Evolutionary conservation across 2,797 vertebrate species (phyloP), one percentile per base, ranked within the genome.

Genomic region (Tragopan temminckii): DNA sequence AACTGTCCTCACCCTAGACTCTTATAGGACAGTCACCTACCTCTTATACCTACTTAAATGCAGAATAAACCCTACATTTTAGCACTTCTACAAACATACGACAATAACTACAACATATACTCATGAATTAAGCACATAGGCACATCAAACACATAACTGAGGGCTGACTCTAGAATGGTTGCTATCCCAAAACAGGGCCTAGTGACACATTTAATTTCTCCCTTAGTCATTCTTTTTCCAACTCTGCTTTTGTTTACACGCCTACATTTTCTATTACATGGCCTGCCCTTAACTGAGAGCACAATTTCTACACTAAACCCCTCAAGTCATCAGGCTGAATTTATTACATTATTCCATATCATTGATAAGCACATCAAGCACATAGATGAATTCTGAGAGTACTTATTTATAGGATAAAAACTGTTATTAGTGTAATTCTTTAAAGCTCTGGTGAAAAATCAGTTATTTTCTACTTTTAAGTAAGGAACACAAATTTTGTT

Each of bases 41-140:
- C 29, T 64, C 29, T 45, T 53, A 74, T 38, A 48, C 17, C n/a
- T 76, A 55, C 67, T 42, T 27, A 86, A 86, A 80, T 43, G 17
- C 7, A 12, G 70, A 86, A 12, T 4, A 53, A 53, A 11, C 50
- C 27, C 27, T 62, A 4, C 48, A 48, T 48, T 50, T 91, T 61
- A 78, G 52, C 38, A 43, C 40, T 74, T 70, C 29, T 48, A 80
- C 19, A 84, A 68, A 38, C 21, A 76, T 3, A 74, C 40, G 57
- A 48, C 61, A 64, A 24, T 11, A 70, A 48, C 2, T 74, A 7
- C 68, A 90, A n/a, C 25, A n/a, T 4, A 7, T 2, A 33, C 16
- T 6, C 0, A 0, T 0, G 4, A 23, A 42, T 59, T 55, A 76
- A 82, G 24, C 10, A 79, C 75, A 59, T 3, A n/a, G n/a, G 8